phyloP scores from a whole-genome alignment of 37 sponge, comb jelly and placozoan species.

The Cladorhizidae sp. region DNA sequence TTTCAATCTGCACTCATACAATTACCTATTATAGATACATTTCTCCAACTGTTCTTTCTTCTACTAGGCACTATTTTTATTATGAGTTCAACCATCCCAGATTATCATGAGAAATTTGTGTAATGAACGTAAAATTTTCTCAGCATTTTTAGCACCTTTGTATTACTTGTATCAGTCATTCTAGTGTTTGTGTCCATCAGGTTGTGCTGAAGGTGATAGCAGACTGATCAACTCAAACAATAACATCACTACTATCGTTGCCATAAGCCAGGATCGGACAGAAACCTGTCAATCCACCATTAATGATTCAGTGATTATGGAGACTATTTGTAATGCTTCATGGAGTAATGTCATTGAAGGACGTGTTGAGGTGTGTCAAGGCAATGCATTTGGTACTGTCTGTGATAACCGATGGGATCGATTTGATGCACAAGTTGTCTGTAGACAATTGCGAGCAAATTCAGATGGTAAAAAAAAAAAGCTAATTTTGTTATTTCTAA shows the following conservation, averaged over 20 bases:
- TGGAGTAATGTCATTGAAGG: constrained; percentile 23
- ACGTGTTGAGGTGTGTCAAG: constrained; percentile 21
- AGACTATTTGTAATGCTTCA: background rate
- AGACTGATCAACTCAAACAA: constrained; percentile 4
- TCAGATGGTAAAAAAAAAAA: constrained; percentile 11
- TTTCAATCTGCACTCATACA: no score
- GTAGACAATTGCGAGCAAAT: constrained; percentile 1
- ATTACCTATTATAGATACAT: no score
- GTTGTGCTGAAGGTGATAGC: constrained; percentile 22
- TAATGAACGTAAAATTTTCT: no score
- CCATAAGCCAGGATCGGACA: background rate
- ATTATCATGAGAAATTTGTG: no score
- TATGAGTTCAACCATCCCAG: no score
- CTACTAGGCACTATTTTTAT: no score
- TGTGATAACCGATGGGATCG: constrained; percentile 35
- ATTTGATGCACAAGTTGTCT: constrained; percentile 26
- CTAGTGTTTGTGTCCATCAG: no score
- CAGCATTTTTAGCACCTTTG: no score
- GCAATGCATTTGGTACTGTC: constrained; percentile 33
- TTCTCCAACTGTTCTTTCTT: background rate
- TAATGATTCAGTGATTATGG: background rate
- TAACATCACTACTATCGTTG: background rate
- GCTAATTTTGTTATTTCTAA: background rate
- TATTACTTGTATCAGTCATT: no score
- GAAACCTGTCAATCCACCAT: no score